Conservation (phyloP, 2,797 vertebrate species). For the Alauda arvensis region DNA sequence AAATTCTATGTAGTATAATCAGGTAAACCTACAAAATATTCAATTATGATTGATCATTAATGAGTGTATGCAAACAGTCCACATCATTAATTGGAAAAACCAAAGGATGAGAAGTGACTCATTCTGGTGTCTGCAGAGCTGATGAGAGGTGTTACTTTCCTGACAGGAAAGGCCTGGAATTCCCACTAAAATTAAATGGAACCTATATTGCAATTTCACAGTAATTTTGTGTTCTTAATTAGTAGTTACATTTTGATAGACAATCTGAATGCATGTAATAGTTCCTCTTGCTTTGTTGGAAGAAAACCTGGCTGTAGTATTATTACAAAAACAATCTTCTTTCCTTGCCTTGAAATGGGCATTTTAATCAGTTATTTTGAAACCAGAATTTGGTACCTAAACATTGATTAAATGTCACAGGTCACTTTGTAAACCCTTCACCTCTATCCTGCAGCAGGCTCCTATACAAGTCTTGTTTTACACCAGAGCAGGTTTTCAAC, state of each 20-base stretch:
- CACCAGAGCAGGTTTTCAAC: not conserved
- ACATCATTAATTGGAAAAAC: constrained; percentile 41
- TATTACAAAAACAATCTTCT: not conserved
- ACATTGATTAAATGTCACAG: fast-evolving
- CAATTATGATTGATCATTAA: not conserved
- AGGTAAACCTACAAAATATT: not conserved
- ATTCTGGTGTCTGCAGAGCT: constrained; percentile 16
- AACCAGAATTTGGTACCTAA: not conserved
- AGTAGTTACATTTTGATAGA: constrained; percentile 57
- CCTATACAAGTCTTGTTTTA: not conserved
- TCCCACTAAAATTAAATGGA: constrained; percentile 47
- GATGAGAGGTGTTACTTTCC: constrained; percentile 48
- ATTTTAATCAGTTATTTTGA: not conserved
- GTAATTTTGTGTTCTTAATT: constrained; percentile 62
- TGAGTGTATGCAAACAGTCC: constrained; percentile 24
- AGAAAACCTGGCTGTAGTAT: not conserved
- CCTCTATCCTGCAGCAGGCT: not conserved
- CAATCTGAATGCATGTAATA: constrained; percentile 25
- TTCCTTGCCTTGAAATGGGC: not conserved
- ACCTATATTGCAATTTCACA: constrained; percentile 61
- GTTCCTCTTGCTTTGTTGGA: constrained; percentile 1
- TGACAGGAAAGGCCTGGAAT: constrained; percentile 26
- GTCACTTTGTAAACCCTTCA: not conserved
- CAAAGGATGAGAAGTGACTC: not conserved
- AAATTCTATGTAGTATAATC: not conserved